A percentile compares a stretch with the other conserved stretches of the same genome.
phyloP scores from a whole-genome alignment of 2,797 vertebrate genomes.

The Myotis pilosus region DNA sequence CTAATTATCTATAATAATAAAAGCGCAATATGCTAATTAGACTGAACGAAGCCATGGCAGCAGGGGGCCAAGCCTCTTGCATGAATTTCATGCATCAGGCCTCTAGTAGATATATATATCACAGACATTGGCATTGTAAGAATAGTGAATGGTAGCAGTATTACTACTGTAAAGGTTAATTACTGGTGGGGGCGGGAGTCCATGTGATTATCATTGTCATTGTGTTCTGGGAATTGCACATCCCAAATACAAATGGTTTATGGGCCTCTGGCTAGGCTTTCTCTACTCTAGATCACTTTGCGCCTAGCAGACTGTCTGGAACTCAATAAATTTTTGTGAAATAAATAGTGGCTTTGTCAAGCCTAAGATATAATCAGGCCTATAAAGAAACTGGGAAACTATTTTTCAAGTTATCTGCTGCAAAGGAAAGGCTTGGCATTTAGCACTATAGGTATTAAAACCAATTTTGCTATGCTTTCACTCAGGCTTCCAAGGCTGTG shows the following conservation, averaged over 20 bases:
- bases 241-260: neutral
- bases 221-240: neutral
- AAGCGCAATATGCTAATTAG: too few species aligned
- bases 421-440: neutral
- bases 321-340: slow-evolving; percentile 22
- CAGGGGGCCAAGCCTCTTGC: too few species aligned
- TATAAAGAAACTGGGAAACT: neutral
- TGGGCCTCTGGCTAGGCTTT: neutral
- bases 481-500: neutral
- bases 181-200: neutral
- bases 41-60: too few species aligned
- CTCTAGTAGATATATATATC: neutral
- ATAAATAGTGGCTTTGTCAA: slow-evolving; percentile 16
- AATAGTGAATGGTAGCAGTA: neutral
- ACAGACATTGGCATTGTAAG: neutral
- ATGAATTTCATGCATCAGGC: too few species aligned
- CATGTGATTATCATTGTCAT: neutral
- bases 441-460: neutral
- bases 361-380: neutral
- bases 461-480: neutral
- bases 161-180: neutral
- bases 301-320: neutral
- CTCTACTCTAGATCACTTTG: neutral
- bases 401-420: neutral
- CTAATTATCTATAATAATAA: neutral